Evolutionary conservation across 1,140 invertebrate species (phyloP).

Genomic region (Scaptodrosophila lebanonensis): DNA sequence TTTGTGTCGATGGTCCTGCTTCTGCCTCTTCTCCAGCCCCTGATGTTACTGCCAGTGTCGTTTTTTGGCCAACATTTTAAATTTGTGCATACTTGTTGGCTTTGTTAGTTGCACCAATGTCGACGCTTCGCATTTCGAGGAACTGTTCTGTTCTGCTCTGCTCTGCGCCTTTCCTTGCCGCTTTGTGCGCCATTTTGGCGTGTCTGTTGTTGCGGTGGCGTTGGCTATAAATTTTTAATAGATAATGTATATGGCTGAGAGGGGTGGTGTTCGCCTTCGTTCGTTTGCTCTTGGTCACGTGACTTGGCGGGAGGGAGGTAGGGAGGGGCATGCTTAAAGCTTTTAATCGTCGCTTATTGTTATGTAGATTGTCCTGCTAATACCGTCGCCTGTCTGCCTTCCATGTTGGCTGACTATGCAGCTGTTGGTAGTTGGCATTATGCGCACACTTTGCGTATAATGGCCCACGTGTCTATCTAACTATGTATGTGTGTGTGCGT

Average conservation of each 20-base stretch:
- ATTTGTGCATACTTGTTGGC: slow-evolving; percentile 73
- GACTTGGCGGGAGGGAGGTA: slow-evolving; percentile 51
- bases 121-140: neutral
- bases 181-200: slow-evolving; percentile 45
- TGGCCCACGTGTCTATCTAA: slow-evolving; percentile 10
- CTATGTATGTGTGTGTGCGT: slow-evolving; percentile 23
- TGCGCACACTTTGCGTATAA: slow-evolving; percentile 17
- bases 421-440: slow-evolving; percentile 13
- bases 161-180: slow-evolving; percentile 21
- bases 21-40: neutral
- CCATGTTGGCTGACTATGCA: slow-evolving; percentile 17
- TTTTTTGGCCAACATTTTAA: slow-evolving; percentile 53
- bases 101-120: slow-evolving; percentile 14
- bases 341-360: slow-evolving; percentile 73
- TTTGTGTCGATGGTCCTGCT: slow-evolving; percentile 38
- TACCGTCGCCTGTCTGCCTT: slow-evolving; percentile 21
- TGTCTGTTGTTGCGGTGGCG: slow-evolving; percentile 35
- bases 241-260: slow-evolving; percentile 60
- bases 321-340: slow-evolving; percentile 61
- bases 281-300: too few species aligned
- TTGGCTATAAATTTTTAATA: slow-evolving; percentile 72
- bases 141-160: slow-evolving; percentile 52
- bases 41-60: slow-evolving; percentile 25
- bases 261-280: too few species aligned
- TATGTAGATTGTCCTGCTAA: slow-evolving; percentile 69